These are phyloP conservation scores for Agrypnus murinus DNA, from an alignment of 2,888 invertebrate genomes.

Conservation along the genomic window DNA sequence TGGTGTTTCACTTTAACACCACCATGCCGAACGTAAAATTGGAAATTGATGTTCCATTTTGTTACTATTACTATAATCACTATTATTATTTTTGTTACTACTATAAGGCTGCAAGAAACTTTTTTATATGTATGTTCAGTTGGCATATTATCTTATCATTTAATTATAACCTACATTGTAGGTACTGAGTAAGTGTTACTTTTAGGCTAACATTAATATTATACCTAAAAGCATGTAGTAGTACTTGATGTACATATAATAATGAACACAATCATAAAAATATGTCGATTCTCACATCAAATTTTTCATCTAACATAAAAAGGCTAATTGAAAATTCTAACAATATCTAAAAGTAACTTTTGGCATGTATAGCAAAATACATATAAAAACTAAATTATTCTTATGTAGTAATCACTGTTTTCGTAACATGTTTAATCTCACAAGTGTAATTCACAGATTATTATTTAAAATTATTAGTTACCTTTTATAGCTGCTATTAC, in stretches of 20 bases:
- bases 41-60: neutral
- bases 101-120: slow-evolving; percentile 7
- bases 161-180: slow-evolving; percentile 40
- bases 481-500: slow-evolving; percentile 10
- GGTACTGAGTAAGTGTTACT: slow-evolving; percentile 13
- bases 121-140: neutral
- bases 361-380: slow-evolving; percentile 4
- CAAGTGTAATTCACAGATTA: neutral
- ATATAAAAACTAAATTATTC: neutral
- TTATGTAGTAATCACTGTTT: neutral
- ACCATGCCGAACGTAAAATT: neutral
- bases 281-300: neutral
- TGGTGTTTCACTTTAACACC: no score
- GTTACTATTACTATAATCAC: neutral
- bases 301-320: neutral
- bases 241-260: slow-evolving; percentile 2
- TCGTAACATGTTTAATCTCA: neutral
- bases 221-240: neutral
- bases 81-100: neutral
- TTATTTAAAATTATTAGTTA: neutral
- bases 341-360: neutral
- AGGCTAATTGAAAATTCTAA: neutral
- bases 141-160: slow-evolving; percentile 22
- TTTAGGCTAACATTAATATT: neutral
- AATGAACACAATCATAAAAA: slow-evolving; percentile 14